Conservation (phyloP, 1,140 invertebrate genomes). For the Ylistrum balloti region DNA sequence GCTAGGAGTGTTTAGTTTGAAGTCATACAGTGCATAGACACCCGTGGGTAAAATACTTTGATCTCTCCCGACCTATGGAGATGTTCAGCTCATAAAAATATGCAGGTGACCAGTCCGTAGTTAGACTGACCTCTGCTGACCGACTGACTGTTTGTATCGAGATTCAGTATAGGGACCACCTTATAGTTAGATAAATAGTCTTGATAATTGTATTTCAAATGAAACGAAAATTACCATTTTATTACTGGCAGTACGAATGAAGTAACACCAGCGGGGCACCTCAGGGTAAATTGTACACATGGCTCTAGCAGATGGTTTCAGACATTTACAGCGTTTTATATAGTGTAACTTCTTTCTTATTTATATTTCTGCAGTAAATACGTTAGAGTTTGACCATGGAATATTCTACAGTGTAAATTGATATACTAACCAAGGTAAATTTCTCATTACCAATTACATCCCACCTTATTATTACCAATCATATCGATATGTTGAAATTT, state of each 20-base stretch:
- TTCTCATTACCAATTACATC: too few species aligned
- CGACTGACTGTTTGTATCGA: neutral
- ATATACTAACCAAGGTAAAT: too few species aligned
- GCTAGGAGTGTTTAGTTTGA: neutral
- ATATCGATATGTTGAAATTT: too few species aligned
- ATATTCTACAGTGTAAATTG: too few species aligned
- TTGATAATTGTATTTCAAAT: constrained; percentile 11
- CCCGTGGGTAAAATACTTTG: constrained; percentile 22
- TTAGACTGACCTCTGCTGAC: neutral
- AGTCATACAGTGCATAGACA: constrained; percentile 6
- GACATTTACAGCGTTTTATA: too few species aligned
- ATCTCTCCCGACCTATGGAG: neutral
- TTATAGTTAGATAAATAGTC: constrained; percentile 28
- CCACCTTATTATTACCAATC: too few species aligned
- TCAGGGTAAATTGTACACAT: neutral
- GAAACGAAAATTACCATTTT: constrained; percentile 34
- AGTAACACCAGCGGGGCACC: neutral
- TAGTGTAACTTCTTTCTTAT: too few species aligned
- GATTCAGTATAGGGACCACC: neutral
- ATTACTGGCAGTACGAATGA: constrained; percentile 7
- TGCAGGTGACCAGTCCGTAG: constrained; percentile 26
- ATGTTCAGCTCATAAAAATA: constrained; percentile 19
- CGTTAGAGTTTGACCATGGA: too few species aligned
- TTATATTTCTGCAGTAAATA: too few species aligned
- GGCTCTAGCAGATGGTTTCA: constrained; percentile 7